Percentiles rank a stretch among this genome's conserved stretches.
phyloP scores from a whole-genome alignment of 2,113 vertebrate genomes.

The Sterna hirundo region DNA sequence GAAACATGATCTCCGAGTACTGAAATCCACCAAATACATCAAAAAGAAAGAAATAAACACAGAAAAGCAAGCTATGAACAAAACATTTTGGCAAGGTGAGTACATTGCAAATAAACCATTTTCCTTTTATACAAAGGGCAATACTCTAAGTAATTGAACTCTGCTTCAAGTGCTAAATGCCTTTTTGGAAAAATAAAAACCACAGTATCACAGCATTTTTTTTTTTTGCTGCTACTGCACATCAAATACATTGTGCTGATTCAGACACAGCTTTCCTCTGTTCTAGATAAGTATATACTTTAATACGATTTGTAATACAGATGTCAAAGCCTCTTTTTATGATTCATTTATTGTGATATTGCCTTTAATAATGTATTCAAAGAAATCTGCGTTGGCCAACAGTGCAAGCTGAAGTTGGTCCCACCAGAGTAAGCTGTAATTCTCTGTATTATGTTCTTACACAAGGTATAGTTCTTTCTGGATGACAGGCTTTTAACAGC shows the following conservation, averaged over 20 bases:
- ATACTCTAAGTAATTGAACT: background rate
- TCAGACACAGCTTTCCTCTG: background rate
- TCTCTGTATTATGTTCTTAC: background rate
- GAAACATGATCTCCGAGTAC: background rate
- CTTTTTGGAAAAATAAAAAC: conserved; percentile 1
- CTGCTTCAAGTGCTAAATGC: background rate
- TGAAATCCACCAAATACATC: background rate
- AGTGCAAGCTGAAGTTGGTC: background rate
- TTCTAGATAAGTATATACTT: background rate
- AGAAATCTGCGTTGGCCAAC: background rate
- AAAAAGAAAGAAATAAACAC: background rate
- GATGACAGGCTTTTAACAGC: background rate
- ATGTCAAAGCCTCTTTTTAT: conserved; percentile 13
- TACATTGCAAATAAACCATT: background rate
- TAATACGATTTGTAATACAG: background rate
- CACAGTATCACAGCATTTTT: background rate
- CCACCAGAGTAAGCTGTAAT: background rate
- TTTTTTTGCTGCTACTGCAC: background rate
- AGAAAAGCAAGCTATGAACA: background rate
- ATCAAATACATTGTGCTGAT: background rate
- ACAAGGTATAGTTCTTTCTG: background rate
- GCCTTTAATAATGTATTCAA: background rate
- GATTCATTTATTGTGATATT: background rate
- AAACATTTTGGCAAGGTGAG: background rate
- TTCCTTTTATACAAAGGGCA: background rate